Conservation (phyloP, 2,888 invertebrate species). For the Caenorhabditis sp. region DNA sequence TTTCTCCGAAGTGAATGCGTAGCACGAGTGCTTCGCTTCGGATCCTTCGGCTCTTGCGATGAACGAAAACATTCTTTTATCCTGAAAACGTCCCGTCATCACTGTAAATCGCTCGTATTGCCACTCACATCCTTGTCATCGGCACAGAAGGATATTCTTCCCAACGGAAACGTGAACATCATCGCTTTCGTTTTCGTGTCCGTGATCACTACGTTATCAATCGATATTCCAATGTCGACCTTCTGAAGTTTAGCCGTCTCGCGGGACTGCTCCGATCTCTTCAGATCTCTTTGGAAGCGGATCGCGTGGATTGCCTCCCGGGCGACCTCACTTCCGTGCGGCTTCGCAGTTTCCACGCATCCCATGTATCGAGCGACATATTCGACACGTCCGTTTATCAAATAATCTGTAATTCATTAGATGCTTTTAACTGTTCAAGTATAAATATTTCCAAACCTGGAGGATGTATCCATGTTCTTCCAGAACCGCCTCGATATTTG, state of each 20-base stretch:
- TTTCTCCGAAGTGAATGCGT: conserved; percentile 97
- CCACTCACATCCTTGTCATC: conserved; percentile 87
- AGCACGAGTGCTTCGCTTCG: conserved; percentile 87
- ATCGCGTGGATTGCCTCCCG: conserved; percentile 96
- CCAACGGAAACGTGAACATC: conserved; percentile 94
- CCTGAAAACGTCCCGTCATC: conserved; percentile 79
- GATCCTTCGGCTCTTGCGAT: conserved; percentile 86
- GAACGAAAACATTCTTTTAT: conserved; percentile 96
- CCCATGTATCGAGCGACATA: conserved; percentile 98
- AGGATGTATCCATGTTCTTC: conserved; percentile 75
- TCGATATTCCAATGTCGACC: conserved; percentile 93
- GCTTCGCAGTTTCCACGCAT: conserved; percentile 93
- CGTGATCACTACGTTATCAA: conserved; percentile 95
- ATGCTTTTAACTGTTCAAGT: no score
- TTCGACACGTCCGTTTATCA: conserved; percentile 94
- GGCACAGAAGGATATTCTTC: conserved; percentile 98
- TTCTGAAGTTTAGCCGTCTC: conserved; percentile 89
- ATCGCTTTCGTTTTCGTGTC: conserved; percentile 85
- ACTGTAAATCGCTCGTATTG: background rate
- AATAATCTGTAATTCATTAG: conserved; percentile 88
- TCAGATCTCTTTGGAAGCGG: conserved; percentile 82
- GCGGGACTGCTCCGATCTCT: conserved; percentile 86
- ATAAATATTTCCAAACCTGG: no score
- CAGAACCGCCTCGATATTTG: conserved; percentile 65
- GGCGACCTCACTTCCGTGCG: conserved; percentile 97